A percentile compares a stretch with the other conserved stretches of the same genome.
Evolutionary conservation across 2,113 vertebrate species (phyloP).

Genomic region (Phycodurus eques): DNA sequence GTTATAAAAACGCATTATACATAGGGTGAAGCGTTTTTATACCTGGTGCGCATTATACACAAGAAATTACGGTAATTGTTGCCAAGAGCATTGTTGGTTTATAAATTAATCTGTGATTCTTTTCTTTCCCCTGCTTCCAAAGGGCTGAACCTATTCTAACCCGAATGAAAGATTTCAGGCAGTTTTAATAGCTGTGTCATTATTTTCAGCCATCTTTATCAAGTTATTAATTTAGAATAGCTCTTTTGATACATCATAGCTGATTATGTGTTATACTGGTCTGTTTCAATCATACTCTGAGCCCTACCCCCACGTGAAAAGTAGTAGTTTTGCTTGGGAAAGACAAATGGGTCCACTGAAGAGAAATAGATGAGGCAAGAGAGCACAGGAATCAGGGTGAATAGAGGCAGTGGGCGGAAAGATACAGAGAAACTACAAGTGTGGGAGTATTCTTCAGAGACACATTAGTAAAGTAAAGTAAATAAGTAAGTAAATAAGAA

Average conservation of each 20-base stretch:
- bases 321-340: conserved; percentile 27
- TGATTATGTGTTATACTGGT: conserved; percentile 22
- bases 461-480: conserved; percentile 3
- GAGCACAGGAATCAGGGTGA: conserved; percentile 9
- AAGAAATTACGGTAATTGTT: too few relatives aligned
- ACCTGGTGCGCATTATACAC: too few relatives aligned
- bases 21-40: too few relatives aligned
- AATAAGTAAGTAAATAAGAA: too few relatives aligned
- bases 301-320: conserved; percentile 34
- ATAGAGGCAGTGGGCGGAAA: conserved; percentile 26
- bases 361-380: conserved; percentile 13
- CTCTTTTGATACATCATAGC: conserved; percentile 14
- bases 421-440: conserved; percentile 15
- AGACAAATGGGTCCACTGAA: conserved; percentile 39
- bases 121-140: too few relatives aligned
- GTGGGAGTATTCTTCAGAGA: conserved; percentile 28
- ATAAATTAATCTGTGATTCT: too few relatives aligned
- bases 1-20: too few relatives aligned
- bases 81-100: too few relatives aligned
- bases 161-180: not conserved
- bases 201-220: not conserved
- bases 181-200: not conserved
- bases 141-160: too few relatives aligned
- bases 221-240: not conserved
- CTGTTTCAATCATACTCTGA: conserved; percentile 24